Conservation (phyloP, 2,113 vertebrate species). For the Peromyscus leucopus region DNA sequence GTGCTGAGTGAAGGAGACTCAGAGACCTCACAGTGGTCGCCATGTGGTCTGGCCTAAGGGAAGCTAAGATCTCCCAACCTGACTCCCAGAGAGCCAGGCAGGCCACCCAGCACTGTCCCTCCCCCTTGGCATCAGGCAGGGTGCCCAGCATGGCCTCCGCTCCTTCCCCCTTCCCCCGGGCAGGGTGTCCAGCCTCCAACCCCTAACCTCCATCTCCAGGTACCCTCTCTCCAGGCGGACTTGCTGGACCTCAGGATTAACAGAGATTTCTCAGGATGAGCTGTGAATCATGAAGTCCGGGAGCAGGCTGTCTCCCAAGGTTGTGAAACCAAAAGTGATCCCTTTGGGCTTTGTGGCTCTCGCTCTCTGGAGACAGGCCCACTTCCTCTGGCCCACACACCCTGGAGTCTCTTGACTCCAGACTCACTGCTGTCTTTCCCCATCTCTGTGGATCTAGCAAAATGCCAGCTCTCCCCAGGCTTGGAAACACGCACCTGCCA, state of each 20-base stretch:
- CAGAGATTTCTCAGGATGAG: conserved; percentile 73
- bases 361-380: neutral
- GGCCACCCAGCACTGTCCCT: neutral
- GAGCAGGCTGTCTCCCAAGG: conserved; percentile 28
- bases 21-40: neutral
- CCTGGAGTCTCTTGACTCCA: neutral
- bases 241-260: conserved; percentile 71
- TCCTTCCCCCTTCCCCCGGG: neutral
- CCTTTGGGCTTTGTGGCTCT: conserved; percentile 44
- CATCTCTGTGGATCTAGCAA: neutral
- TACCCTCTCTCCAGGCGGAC: conserved; percentile 13
- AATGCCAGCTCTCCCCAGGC: neutral
- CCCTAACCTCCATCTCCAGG: neutral
- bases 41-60: neutral
- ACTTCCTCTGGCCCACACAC: conserved; percentile 62
- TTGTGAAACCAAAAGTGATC: conserved; percentile 15
- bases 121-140: no score
- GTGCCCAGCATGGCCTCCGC: no score
- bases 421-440: neutral
- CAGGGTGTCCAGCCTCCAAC: neutral
- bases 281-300: conserved; percentile 79
- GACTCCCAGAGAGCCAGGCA: neutral
- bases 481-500: neutral
- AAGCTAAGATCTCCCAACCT: neutral
- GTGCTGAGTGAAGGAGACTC: neutral